Percentiles rank a stretch among this genome's conserved stretches.
These are phyloP conservation scores for Dione juno DNA, from an alignment of 2,888 invertebrate genomes.

Conservation along the genomic window DNA sequence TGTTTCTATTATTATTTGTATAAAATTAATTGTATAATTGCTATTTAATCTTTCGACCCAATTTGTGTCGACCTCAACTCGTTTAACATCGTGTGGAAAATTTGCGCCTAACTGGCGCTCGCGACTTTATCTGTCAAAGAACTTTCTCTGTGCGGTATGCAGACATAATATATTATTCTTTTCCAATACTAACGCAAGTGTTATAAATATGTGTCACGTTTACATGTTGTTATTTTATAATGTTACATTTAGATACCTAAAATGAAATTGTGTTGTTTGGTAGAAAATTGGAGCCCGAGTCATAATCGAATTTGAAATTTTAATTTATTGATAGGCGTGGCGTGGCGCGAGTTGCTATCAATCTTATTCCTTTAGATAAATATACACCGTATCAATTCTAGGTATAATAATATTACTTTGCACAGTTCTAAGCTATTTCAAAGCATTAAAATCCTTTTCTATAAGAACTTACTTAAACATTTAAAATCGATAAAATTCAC, in stretches of 20 bases:
- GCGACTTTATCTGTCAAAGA: slow-evolving; percentile 5
- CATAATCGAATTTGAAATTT: no score
- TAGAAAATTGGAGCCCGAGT: not conserved
- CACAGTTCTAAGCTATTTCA: not conserved
- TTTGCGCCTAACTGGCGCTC: slow-evolving; percentile 27
- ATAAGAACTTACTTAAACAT: not conserved
- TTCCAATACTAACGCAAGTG: slow-evolving; percentile 8
- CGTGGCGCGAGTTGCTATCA: no score
- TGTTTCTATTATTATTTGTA: slow-evolving; percentile 14
- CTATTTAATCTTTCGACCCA: slow-evolving; percentile 51
- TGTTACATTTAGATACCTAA: not conserved
- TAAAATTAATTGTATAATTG: slow-evolving; percentile 21
- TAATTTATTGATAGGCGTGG: no score
- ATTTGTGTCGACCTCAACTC: slow-evolving; percentile 48
- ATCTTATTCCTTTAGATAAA: not conserved
- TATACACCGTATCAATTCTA: not conserved
- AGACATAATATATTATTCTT: slow-evolving; percentile 2
- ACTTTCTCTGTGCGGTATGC: slow-evolving; percentile 29
- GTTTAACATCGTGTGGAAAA: slow-evolving; percentile 36
- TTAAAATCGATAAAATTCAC: slow-evolving; percentile 32
- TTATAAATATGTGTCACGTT: slow-evolving; percentile 3
- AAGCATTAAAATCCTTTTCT: not conserved
- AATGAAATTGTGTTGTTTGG: not conserved
- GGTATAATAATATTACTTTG: not conserved
- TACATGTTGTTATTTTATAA: not conserved